These are phyloP conservation scores for Bemisia tabaci DNA, from an alignment of 1,140 invertebrate species.

Conservation along the genomic window DNA sequence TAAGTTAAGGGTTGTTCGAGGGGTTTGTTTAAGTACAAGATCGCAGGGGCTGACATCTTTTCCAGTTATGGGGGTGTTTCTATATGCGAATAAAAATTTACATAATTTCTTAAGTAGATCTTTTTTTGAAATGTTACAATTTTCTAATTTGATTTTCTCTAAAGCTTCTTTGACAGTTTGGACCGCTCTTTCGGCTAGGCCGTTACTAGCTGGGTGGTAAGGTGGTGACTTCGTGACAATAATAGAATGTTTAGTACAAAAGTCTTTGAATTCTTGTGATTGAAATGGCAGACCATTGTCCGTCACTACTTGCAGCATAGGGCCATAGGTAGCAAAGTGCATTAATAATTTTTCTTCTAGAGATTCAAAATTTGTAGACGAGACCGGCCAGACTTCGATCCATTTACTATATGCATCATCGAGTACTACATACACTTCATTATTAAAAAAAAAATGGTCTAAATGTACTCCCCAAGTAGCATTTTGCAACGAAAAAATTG, in stretches of 20 bases:
- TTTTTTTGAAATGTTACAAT: too few species aligned
- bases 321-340: not conserved
- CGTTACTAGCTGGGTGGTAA: slow-evolving; percentile 6
- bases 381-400: not conserved
- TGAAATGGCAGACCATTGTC: slow-evolving; percentile 11
- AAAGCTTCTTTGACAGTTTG: slow-evolving; percentile 10
- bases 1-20: too few species aligned
- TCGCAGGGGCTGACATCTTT: too few species aligned
- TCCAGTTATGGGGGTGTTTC: too few species aligned
- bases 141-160: slow-evolving; percentile 3
- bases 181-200: slow-evolving; percentile 6
- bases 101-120: too few species aligned
- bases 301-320: slow-evolving; percentile 2
- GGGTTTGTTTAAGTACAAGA: too few species aligned
- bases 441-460: too few species aligned
- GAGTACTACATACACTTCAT: too few species aligned
- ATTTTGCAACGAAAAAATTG: too few species aligned
- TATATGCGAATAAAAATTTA: too few species aligned
- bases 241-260: not conserved
- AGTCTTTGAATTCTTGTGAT: slow-evolving; percentile 1
- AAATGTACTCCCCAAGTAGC: too few species aligned
- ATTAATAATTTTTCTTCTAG: not conserved
- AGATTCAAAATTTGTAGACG: not conserved
- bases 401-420: slow-evolving; percentile 8
- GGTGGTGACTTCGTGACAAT: slow-evolving; percentile 2